phyloP scores from a whole-genome alignment of 2,797 vertebrate species.

The Mormyrops attenuatus region DNA sequence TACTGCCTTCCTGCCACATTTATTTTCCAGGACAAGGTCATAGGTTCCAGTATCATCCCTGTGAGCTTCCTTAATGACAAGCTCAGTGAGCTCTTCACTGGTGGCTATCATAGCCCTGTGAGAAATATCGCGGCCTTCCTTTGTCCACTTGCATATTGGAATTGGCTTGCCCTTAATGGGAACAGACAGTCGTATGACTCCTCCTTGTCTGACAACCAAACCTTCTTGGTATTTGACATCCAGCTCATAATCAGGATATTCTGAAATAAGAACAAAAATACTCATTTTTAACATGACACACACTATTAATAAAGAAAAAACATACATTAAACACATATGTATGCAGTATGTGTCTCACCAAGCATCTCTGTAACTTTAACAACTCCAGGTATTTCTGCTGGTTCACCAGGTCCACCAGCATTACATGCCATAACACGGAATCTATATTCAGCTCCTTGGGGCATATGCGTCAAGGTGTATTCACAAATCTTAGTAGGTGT shows the following conservation, averaged over 20 bases:
- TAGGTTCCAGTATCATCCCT: conserved; percentile 94
- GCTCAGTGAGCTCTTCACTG: conserved; percentile 86
- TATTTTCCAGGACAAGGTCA: conserved; percentile 92
- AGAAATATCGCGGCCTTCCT: conserved; percentile 89
- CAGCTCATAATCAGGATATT: conserved; percentile 90
- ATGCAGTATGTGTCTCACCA: conserved; percentile 61
- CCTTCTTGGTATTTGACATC: conserved; percentile 86
- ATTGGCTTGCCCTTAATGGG: conserved; percentile 96
- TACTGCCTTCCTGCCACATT: conserved; percentile 90
- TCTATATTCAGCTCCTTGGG: conserved; percentile 94
- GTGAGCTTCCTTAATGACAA: conserved; percentile 94
- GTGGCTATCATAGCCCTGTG: conserved; percentile 94
- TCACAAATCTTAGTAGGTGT: conserved; percentile 95
- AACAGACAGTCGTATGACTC: conserved; percentile 85
- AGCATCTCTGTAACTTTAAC: conserved; percentile 98
- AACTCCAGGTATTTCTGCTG: conserved; percentile 87
- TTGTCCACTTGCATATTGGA: conserved; percentile 95
- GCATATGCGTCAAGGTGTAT: conserved; percentile 95
- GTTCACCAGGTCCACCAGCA: conserved; percentile 89
- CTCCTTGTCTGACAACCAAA: conserved; percentile 90
- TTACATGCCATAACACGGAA: conserved; percentile 93
- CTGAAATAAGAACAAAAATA: conserved; percentile 55
- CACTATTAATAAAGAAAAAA: background rate
- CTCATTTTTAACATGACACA: background rate
- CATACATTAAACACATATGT: background rate